Evolutionary conservation across 2,797 vertebrate genomes (phyloP), one percentile per base, ranked within the genome.

Genomic region (Hoplostethus atlanticus): DNA sequence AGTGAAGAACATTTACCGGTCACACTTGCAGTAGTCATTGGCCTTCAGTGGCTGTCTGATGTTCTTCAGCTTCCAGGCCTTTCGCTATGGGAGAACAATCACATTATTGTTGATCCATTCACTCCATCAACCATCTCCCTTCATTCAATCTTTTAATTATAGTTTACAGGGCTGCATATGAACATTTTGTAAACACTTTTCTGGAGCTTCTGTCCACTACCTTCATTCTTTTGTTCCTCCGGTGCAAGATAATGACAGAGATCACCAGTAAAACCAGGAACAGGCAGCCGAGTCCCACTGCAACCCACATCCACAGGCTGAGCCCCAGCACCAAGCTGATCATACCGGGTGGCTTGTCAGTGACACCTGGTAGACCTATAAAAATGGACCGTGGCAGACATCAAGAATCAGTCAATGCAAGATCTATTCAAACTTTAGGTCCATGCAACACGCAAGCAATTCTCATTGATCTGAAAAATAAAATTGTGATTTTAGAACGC

Each of bases 21-120:
- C 52, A 85, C 94, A 95, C 30, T 91, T 71, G 87, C 94, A 95
- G 91, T 84, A 94, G 47, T 68, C 30, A 17, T 63, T 89, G 42
- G 81, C 11, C 38, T 16, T 83, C 42, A 77, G 60, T 2, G 42
- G 66, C 25, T 77, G 64, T 21, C 50, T 72, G 68, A 46, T 25
- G 0, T 72, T 84, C 71, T 64, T 93, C 79, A 84, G 76, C 56
- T 52, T 87, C 34, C 7, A 78, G 38, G 63, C 4, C 73, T 36
- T 87, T 63, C 36, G 90, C 93, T 94, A 57, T 0, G 47, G 47
- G 25, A 38, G 10, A 46, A 47, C 7, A 38, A 28, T 42, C 34
- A 53, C 0, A 30, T 57, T 34, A 21, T 0, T 1, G 4, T 3
- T 10, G 0, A 17, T 48, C 54, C 56, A 57, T 47, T 76, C 48